Evolutionary conservation across 2,113 vertebrate species (phyloP), one percentile per base, ranked within the genome.

Genomic region (Xiphorhynchus elegans): DNA sequence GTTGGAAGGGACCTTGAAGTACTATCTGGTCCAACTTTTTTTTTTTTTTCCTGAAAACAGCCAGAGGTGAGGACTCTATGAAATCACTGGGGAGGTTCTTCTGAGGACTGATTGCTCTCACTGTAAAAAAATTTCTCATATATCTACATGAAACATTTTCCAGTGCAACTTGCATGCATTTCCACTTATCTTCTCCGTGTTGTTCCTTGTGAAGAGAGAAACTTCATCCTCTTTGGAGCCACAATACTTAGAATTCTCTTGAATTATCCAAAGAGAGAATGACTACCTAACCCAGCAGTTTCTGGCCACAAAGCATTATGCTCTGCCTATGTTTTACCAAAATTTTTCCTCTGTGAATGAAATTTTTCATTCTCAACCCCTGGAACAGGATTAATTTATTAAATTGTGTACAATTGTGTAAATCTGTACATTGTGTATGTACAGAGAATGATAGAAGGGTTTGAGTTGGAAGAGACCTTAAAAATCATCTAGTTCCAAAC

Each of bases 401-500:
- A 82, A 86, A 18, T 37, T 37, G 37, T 37, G 37, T 37, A 37
- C 37, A 37, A 37, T 37, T 37, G 37, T 37, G 37, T 37, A 37
- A 37, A 37, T 37, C 37, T 37, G 37, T 23, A 17, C 2, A 1
- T 19, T 73, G 6, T 66, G 1, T 31, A 82, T 8, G 1, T 56
- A 52, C 13, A 33, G 6, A 33, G 50, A 50, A 12, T 58, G 8
- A 15, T 42, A 50, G 13, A 23, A 66, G 37, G 17, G 3, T 37
- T 49, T 64, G 42, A 4, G 9, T 50, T 42, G 20, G 17, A 58
- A 73, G 21, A 5, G 15, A 44, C 25, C 7, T 37, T 66, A 50
- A 73, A 50, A 7, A 50, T 31, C 14, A 26, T 12, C 17, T 66
- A 1, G 0, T 58, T 50, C 17, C 21, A 50, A 35, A 1, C 1